Evolutionary conservation across 2,888 invertebrate species (phyloP).

Genomic region (Caenorhabditis sinica): DNA sequence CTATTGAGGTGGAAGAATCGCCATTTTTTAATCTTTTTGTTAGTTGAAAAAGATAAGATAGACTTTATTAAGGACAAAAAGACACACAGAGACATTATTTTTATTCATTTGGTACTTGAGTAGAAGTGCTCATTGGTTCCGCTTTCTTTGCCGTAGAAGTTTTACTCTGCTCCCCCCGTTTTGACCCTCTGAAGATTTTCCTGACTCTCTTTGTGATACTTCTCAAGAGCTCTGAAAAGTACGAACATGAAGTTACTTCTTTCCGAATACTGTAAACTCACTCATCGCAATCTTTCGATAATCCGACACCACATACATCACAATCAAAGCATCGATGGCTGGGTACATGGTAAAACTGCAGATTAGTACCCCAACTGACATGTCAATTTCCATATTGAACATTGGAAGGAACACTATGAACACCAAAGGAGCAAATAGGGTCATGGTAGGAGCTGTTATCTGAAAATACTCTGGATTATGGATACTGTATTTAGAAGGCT

Average conservation of each 20-base stretch:
- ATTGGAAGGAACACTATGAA: constrained; percentile 27
- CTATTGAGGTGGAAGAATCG: background rate
- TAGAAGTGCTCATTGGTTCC: constrained; percentile 2
- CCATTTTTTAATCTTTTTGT: background rate
- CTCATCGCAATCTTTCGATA: constrained; percentile 24
- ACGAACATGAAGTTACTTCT: background rate
- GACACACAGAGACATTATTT: background rate
- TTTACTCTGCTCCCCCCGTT: background rate
- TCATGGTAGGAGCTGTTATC: constrained; percentile 23
- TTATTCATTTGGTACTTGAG: background rate
- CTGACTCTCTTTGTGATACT: background rate
- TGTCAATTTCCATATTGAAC: constrained; percentile 15
- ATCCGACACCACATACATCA: constrained; percentile 39
- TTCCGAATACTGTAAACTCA: background rate
- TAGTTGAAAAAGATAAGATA: too few relatives aligned
- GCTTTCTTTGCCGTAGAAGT: background rate
- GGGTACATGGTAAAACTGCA: constrained; percentile 36
- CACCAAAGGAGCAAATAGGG: constrained; percentile 22
- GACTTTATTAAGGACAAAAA: background rate
- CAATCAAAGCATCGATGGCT: constrained; percentile 40
- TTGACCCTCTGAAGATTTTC: background rate
- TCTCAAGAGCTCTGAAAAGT: constrained; percentile 8
- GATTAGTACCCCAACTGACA: constrained; percentile 20
- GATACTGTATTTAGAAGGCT: background rate
- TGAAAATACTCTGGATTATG: background rate